These are phyloP conservation scores for Tupaia chinensis DNA, from an alignment of 2,113 vertebrate species.

Conservation along the genomic window DNA sequence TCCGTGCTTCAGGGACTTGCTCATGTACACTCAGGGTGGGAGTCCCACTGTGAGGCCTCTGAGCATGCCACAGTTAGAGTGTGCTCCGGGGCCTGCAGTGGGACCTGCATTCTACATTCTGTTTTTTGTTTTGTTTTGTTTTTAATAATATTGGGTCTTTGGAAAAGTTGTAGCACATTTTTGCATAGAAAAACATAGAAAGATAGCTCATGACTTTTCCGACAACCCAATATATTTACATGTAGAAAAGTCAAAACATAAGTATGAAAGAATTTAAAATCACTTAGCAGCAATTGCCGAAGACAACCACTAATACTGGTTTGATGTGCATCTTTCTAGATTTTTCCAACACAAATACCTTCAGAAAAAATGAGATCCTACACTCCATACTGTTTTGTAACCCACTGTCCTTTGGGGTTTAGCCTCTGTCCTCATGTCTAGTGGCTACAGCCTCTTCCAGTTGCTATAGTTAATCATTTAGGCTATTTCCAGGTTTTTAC, in stretches of 20 bases:
- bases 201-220: no score
- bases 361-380: background rate
- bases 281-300: background rate
- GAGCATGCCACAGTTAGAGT: background rate
- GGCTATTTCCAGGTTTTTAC: background rate
- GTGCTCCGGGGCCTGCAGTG: background rate
- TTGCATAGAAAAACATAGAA: no score
- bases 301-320: background rate
- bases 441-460: background rate
- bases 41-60: rapidly evolving
- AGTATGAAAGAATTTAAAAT: background rate
- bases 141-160: no score
- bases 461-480: background rate
- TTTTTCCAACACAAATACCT: background rate
- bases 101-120: background rate
- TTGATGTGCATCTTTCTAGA: background rate
- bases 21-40: rapidly evolving
- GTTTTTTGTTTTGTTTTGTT: no score
- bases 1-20: background rate
- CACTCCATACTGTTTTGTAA: background rate
- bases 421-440: background rate
- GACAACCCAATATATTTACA: background rate
- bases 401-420: background rate
- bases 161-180: no score
- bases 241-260: background rate